These are phyloP conservation scores for Drosophila varians DNA, from an alignment of 1,140 invertebrate genomes.

Conservation along the genomic window DNA sequence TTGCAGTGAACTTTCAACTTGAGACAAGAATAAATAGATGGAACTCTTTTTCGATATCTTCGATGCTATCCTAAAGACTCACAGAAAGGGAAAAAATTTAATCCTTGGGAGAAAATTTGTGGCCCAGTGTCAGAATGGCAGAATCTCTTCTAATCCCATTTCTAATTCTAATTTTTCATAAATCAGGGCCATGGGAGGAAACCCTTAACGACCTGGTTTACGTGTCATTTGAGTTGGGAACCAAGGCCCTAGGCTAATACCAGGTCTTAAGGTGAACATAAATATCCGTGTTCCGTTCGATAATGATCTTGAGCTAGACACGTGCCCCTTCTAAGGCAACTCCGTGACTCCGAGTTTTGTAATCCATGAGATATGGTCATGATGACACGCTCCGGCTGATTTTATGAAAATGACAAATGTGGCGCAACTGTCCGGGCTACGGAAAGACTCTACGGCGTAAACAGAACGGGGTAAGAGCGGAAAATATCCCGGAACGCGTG, in stretches of 20 bases:
- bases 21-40: neutral
- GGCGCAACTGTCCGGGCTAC: constrained; percentile 54
- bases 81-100: neutral
- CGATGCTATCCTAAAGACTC: neutral
- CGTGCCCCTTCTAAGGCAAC: constrained; percentile 34
- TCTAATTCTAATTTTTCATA: constrained; percentile 34
- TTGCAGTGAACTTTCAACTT: neutral
- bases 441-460: neutral
- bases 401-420: constrained; percentile 78
- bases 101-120: constrained; percentile 8
- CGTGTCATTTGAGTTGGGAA: constrained; percentile 56
- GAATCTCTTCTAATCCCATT: constrained; percentile 9
- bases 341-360: constrained; percentile 37
- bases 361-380: constrained; percentile 57
- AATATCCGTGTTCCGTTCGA: constrained; percentile 61
- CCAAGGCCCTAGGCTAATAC: constrained; percentile 31
- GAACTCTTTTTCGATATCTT: neutral
- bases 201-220: constrained; percentile 66
- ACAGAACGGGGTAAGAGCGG: constrained; percentile 39
- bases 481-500: constrained; percentile 34
- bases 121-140: constrained; percentile 15
- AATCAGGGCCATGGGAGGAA: constrained; percentile 3
- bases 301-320: constrained; percentile 57
- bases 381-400: constrained; percentile 60
- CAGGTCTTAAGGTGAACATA: constrained; percentile 63